Percentiles rank a stretch among this genome's conserved stretches.
Conservation (phyloP, 2,797 vertebrate genomes). For the Melanotaenia trifasciata region DNA sequence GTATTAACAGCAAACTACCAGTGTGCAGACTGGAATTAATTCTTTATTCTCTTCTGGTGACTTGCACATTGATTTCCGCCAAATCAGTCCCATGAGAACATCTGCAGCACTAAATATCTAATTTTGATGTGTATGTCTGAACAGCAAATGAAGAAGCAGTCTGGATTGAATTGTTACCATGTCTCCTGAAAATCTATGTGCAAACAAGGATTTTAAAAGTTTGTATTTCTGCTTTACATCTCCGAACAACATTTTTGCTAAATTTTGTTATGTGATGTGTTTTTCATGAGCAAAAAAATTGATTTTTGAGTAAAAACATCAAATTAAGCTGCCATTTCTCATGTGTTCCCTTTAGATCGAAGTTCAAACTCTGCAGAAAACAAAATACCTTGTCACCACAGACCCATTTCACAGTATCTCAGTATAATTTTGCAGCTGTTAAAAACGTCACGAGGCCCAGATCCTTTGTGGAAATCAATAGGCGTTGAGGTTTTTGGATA, state of each 20-base stretch:
- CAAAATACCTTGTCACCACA: background rate
- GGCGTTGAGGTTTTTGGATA: background rate
- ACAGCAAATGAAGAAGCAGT: background rate
- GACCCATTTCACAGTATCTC: background rate
- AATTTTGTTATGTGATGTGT: background rate
- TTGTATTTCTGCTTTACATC: constrained; percentile 12
- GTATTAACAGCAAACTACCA: too few relatives aligned
- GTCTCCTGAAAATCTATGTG: background rate
- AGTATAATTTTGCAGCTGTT: background rate
- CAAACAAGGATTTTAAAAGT: constrained; percentile 4
- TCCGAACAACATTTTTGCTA: background rate
- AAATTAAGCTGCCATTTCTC: constrained; percentile 31
- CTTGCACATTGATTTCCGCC: background rate
- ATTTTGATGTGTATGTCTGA: constrained; percentile 13
- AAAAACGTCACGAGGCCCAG: background rate
- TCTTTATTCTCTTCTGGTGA: background rate
- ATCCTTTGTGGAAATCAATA: background rate
- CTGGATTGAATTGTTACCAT: background rate
- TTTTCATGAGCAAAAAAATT: constrained; percentile 8
- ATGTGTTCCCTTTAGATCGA: constrained; percentile 19
- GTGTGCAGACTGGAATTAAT: too few relatives aligned
- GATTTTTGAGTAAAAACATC: constrained; percentile 10
- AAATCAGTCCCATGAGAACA: constrained; percentile 1
- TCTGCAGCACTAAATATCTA: background rate
- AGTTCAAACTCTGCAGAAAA: constrained; percentile 21